A percentile compares a stretch with the other conserved stretches of the same genome.
Conservation (phyloP, 2,888 invertebrate genomes). For the Luffia ferchaultella region DNA sequence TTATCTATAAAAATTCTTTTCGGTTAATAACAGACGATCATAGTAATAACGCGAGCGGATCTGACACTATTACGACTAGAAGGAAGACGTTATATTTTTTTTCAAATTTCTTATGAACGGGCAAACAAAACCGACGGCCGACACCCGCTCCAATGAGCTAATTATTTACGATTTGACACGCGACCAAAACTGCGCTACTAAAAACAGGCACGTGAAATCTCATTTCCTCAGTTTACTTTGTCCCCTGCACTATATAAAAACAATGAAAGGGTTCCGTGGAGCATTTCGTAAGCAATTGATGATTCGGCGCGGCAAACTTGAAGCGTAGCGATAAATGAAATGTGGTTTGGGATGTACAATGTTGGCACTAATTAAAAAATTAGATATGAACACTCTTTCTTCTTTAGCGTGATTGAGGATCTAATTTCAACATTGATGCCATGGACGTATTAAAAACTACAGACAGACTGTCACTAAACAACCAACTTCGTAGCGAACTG, state of each 20-base stretch:
- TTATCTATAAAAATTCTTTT: too few species aligned
- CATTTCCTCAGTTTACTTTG: conserved; percentile 57
- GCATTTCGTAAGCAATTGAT: not conserved
- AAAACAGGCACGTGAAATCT: conserved; percentile 61
- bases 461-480: too few species aligned
- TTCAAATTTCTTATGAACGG: not conserved
- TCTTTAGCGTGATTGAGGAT: too few species aligned
- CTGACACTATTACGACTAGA: not conserved
- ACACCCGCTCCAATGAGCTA: conserved; percentile 45
- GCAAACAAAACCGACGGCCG: not conserved
- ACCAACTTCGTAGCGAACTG: too few species aligned
- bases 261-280: conserved; percentile 28
- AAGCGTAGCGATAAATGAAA: too few species aligned
- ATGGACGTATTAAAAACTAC: too few species aligned
- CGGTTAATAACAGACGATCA: too few species aligned
- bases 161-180: conserved; percentile 64
- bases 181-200: conserved; percentile 38
- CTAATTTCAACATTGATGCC: too few species aligned
- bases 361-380: too few species aligned
- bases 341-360: too few species aligned
- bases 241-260: conserved; percentile 32
- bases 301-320: not conserved
- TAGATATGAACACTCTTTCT: too few species aligned
- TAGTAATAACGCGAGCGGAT: too few species aligned
- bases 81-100: not conserved